Evolutionary conservation across 2,888 invertebrate species (phyloP).

Genomic region (Xestobium rufovillosum): DNA sequence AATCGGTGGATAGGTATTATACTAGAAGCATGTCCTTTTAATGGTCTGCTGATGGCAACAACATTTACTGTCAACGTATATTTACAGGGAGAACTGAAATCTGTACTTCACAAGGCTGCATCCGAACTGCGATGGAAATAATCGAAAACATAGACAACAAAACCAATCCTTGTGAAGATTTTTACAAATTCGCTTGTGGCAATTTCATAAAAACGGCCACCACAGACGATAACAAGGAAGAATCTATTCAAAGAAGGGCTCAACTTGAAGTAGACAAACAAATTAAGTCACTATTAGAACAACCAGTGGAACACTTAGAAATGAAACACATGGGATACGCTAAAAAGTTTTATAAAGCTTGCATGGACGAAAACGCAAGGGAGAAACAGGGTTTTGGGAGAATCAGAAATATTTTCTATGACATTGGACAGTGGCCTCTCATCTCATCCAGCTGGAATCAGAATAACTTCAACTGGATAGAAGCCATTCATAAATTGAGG

Average conservation of each 20-base stretch:
- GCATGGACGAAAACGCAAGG: slow-evolving; percentile 35
- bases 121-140: slow-evolving; percentile 52
- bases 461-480: slow-evolving; percentile 37
- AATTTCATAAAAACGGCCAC: slow-evolving; percentile 57
- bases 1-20: neutral
- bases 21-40: neutral
- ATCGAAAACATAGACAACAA: slow-evolving; percentile 57
- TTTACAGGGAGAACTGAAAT: slow-evolving; percentile 24
- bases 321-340: slow-evolving; percentile 27
- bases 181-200: slow-evolving; percentile 70
- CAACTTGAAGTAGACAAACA: neutral
- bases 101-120: slow-evolving; percentile 29
- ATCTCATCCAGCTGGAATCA: slow-evolving; percentile 44
- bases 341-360: slow-evolving; percentile 34
- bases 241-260: neutral
- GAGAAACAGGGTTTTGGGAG: slow-evolving; percentile 32
- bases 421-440: slow-evolving; percentile 54
- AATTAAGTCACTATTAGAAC: slow-evolving; percentile 20
- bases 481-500: slow-evolving; percentile 33
- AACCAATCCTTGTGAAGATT: slow-evolving; percentile 69
- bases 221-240: slow-evolving; percentile 65
- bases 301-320: slow-evolving; percentile 15
- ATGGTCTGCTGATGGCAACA: neutral
- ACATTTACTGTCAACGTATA: neutral
- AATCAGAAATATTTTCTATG: slow-evolving; percentile 37